Base-by-base conservation (phyloP, 2,797 vertebrate species). In the Mallotus villosus region DNA sequence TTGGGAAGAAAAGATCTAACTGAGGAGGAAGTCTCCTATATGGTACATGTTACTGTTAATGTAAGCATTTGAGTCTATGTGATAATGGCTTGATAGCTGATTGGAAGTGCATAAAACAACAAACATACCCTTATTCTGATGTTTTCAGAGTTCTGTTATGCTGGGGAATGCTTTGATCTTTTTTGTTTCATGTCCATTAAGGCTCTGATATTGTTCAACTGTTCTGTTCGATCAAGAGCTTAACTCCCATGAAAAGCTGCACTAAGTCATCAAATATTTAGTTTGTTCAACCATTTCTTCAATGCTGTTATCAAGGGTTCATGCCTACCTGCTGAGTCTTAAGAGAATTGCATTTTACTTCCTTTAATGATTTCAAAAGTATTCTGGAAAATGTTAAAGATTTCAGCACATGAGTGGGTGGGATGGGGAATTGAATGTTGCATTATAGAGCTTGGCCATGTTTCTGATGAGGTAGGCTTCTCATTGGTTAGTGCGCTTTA, bases 401-500 rank as follows among this genome's bases (percentile, higher is more conserved):
- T 86, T 86, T 92, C 87, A 90, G 88, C 88, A 91, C 90, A 90
- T 80, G 82, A 68, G 78, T 85, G 85, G 83, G 78, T 85, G 84
- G 84, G 84, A 77, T 81, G 85, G 84, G 85, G 82, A 86, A 83
- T 82, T 88, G 89, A 91, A 91, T 90, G 90, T 91, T 85, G 88
- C 87, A 87, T 89, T 87, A 34, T 87, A 87, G 82, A 85, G 89
- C 88, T 89, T 92, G 85, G 87, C 89, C 85, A 85, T 85, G 87
- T 87, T 91, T 85, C 85, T 85, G 82, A 88, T 84, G 88, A 91
- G 90, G 88, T 87, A 84, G 90, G 90, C 90, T 91, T 91, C 88
- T 90, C 86, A 91, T 90, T 90, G 89, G 91, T 87, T 88, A 83
- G 88, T 90, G 90, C 92, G 94, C 91, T 91, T 92, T 91, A 93